phyloP scores from a whole-genome alignment of 2,113 vertebrate species.

The Ammospiza caudacuta region DNA sequence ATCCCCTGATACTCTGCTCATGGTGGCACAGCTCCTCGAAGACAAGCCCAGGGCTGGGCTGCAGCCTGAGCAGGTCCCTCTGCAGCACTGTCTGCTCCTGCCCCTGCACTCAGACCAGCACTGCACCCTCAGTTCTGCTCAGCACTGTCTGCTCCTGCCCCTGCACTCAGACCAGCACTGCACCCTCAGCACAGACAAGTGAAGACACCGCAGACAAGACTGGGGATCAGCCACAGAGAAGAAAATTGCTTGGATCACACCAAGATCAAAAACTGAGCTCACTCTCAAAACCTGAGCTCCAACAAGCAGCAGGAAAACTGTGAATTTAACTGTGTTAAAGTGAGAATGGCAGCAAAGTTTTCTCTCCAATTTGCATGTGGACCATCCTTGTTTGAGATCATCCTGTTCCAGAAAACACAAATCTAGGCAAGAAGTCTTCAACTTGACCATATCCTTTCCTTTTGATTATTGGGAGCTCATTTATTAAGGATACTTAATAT shows the following conservation, averaged over 20 bases:
- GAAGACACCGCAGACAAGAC: background rate
- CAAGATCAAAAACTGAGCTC: background rate
- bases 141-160: too few species aligned
- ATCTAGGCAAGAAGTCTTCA: background rate
- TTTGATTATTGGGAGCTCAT: background rate
- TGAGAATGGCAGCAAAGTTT: background rate
- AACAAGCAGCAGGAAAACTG: background rate
- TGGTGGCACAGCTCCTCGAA: background rate
- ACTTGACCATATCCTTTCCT: background rate
- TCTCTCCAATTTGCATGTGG: background rate
- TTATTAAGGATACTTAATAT: background rate
- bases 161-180: background rate
- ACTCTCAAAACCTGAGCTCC: background rate
- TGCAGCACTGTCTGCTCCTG: background rate
- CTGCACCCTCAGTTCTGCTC: background rate
- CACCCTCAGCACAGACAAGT: background rate
- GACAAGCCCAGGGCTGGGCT: background rate
- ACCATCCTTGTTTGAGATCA: background rate
- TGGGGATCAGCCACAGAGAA: background rate
- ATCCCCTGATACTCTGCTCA: background rate
- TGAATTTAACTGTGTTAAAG: background rate
- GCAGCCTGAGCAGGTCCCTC: rapidly evolving
- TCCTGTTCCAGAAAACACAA: background rate
- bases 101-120: background rate
- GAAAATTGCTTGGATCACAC: background rate